A percentile compares a stretch with the other conserved stretches of the same genome.
phyloP scores from a whole-genome alignment of 2,888 invertebrate species.

The Euclidia mi region DNA sequence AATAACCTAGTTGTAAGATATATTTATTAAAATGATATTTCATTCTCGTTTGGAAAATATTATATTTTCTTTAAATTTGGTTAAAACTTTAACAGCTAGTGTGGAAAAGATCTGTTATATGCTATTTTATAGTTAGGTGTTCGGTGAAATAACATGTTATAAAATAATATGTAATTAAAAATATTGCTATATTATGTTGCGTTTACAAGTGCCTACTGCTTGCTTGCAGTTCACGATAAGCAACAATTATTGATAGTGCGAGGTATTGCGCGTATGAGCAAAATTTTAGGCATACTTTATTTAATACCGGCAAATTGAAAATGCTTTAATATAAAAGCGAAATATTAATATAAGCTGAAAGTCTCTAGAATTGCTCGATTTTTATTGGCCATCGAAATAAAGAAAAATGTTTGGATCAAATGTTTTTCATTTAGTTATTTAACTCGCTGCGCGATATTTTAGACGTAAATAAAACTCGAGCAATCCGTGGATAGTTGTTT shows the following conservation, averaged over 20 bases:
- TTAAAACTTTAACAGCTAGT: slow-evolving; percentile 27
- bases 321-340: slow-evolving; percentile 16
- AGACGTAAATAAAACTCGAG: slow-evolving; percentile 25
- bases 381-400: slow-evolving; percentile 10
- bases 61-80: slow-evolving; percentile 31
- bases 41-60: slow-evolving; percentile 12
- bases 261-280: background rate
- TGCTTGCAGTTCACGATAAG: slow-evolving; percentile 26
- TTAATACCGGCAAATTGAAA: slow-evolving; percentile 25
- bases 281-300: slow-evolving; percentile 20
- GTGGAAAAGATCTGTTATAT: slow-evolving; percentile 60
- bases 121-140: slow-evolving; percentile 53
- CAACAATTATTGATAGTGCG: slow-evolving; percentile 1
- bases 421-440: slow-evolving; percentile 11
- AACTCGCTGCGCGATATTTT: slow-evolving; percentile 3
- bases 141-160: slow-evolving; percentile 51
- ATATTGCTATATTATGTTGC: slow-evolving; percentile 50
- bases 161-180: slow-evolving; percentile 43
- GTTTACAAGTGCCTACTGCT: slow-evolving; percentile 50
- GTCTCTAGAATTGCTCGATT: slow-evolving; percentile 29
- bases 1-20: slow-evolving; percentile 23
- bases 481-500: slow-evolving; percentile 31
- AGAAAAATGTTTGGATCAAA: background rate
- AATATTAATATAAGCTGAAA: slow-evolving; percentile 4
- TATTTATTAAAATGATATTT: slow-evolving; percentile 37